phyloP scores from a whole-genome alignment of 2,113 vertebrate species.

The Plestiodon gilberti region DNA sequence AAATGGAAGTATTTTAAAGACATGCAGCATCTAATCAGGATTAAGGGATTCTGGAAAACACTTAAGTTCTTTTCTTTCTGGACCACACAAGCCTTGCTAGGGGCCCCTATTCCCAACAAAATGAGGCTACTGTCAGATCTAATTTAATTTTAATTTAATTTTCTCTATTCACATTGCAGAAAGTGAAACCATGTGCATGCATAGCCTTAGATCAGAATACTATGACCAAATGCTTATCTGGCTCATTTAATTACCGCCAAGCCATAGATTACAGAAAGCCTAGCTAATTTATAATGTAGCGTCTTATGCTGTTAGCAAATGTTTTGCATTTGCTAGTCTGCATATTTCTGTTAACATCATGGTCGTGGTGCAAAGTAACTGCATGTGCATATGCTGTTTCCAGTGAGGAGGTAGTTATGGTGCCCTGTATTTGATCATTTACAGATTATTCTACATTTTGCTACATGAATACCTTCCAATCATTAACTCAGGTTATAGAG shows the following conservation, averaged over 20 bases:
- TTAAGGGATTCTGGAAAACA: slow-evolving; percentile 11
- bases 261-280: slow-evolving; percentile 9
- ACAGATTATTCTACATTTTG: slow-evolving; percentile 24
- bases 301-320: background rate
- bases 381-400: background rate
- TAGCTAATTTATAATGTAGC: slow-evolving; percentile 5
- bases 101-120: slow-evolving; percentile 6
- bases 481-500: background rate
- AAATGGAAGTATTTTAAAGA: slow-evolving; percentile 26
- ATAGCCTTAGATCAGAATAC: background rate
- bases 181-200: slow-evolving; percentile 13
- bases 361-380: slow-evolving; percentile 4
- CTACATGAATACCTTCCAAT: rapidly evolving
- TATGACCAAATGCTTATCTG: slow-evolving; percentile 15
- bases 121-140: slow-evolving; percentile 29
- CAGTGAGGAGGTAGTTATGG: background rate
- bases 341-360: slow-evolving; percentile 4
- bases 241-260: slow-evolving; percentile 29
- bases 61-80: slow-evolving; percentile 21
- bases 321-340: slow-evolving; percentile 39
- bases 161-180: slow-evolving; percentile 21
- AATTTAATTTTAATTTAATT: slow-evolving; percentile 35
- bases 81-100: slow-evolving; percentile 21
- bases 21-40: background rate
- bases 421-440: background rate